Percentiles rank a stretch among this genome's conserved stretches.
Evolutionary conservation across 64 coral and sea anemone species (phyloP).

Genomic region (Anthopleura sola): DNA sequence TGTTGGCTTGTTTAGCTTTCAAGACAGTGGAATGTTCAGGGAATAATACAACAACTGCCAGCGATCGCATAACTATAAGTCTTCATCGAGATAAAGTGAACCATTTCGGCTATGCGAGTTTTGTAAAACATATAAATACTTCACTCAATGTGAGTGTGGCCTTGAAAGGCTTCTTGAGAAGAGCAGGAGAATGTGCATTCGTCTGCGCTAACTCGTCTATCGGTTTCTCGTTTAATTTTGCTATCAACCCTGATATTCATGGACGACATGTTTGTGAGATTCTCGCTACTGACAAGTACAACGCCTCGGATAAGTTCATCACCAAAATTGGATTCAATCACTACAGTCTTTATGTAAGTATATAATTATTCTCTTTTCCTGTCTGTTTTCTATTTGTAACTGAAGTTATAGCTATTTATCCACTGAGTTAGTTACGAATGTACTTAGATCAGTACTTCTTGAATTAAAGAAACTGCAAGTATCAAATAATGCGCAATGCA

Average conservation of each 20-base stretch:
- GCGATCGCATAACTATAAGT: not conserved
- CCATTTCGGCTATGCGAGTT: not conserved
- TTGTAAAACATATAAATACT: slow-evolving; percentile 8
- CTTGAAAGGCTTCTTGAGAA: slow-evolving; percentile 10
- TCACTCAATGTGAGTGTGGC: not conserved
- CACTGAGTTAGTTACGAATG: too few species aligned
- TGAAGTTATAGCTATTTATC: too few species aligned
- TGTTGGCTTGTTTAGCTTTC: not conserved
- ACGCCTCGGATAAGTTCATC: slow-evolving; percentile 15
- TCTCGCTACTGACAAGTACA: slow-evolving; percentile 31
- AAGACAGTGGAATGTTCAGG: not conserved
- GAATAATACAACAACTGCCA: not conserved
- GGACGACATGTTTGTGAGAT: slow-evolving; percentile 25
- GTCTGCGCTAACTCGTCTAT: not conserved
- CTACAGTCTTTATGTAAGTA: slow-evolving; percentile 33
- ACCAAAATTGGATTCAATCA: not conserved
- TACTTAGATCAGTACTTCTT: too few species aligned
- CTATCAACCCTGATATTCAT: slow-evolving; percentile 8
- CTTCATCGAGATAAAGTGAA: slow-evolving; percentile 1
- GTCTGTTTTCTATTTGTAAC: not conserved
- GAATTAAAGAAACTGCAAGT: too few species aligned
- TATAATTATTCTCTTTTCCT: not conserved
- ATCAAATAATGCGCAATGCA: too few species aligned
- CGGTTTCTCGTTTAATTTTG: slow-evolving; percentile 38
- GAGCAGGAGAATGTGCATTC: not conserved